Conservation (phyloP, 2,113 vertebrate genomes). For the Agelaius tricolor region DNA sequence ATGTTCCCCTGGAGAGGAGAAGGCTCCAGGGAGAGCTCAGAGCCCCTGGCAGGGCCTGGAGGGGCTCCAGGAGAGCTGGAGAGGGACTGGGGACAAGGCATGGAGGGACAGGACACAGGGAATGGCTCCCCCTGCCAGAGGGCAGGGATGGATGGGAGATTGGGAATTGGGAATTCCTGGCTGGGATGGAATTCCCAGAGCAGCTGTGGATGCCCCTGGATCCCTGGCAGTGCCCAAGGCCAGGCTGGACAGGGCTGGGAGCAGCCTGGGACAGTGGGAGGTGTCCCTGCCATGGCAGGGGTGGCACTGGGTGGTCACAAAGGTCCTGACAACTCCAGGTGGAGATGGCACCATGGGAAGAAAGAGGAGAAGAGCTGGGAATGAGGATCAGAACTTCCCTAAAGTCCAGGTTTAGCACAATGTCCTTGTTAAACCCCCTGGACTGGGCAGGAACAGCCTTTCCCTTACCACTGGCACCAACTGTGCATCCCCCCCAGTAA, state of each 20-base stretch:
- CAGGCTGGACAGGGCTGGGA: neutral
- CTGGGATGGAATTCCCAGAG: neutral
- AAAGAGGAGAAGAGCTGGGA: neutral
- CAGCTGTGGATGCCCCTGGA: neutral
- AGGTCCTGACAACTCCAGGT: neutral
- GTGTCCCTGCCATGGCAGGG: fast-evolving
- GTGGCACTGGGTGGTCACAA: fast-evolving
- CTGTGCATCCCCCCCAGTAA: neutral
- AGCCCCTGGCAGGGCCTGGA: neutral
- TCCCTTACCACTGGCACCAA: neutral
- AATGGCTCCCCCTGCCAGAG: neutral
- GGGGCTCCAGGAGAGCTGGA: neutral
- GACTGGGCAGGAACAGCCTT: fast-evolving
- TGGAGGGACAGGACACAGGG: neutral
- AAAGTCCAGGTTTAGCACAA: neutral
- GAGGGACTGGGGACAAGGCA: neutral
- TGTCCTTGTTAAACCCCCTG: neutral
- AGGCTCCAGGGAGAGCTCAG: neutral
- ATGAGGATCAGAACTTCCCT: neutral
- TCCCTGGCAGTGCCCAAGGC: fast-evolving
- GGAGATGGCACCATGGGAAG: neutral
- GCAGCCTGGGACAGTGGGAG: fast-evolving
- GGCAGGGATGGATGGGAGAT: neutral
- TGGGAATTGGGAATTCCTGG: neutral
- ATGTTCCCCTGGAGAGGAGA: neutral